Conservation (phyloP, 1,140 invertebrate genomes). For the Papilio machaon region DNA sequence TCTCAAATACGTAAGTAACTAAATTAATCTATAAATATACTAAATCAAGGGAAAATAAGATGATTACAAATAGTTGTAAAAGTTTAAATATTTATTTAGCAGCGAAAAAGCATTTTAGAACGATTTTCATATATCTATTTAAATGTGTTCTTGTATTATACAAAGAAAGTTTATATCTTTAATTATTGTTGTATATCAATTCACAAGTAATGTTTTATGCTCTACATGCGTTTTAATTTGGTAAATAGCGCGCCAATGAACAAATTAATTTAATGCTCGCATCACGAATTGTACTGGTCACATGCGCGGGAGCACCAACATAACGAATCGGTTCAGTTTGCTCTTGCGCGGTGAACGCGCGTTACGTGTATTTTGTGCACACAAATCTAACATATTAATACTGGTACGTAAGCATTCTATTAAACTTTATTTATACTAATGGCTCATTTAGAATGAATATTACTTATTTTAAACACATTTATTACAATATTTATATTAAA, state of each 20-base stretch:
- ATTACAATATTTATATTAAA: not conserved
- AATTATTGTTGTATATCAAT: not conserved
- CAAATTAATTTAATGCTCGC: conserved; percentile 60
- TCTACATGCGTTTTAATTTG: conserved; percentile 28
- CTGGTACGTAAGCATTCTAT: conserved; percentile 59
- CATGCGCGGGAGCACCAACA: conserved; percentile 75
- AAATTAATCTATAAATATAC: not conserved
- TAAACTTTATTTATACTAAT: conserved; percentile 42
- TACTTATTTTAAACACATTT: not conserved
- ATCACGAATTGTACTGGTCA: conserved; percentile 72
- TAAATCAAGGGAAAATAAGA: not conserved
- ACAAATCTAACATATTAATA: conserved; percentile 50
- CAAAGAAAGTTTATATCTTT: not conserved
- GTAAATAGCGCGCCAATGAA: conserved; percentile 41
- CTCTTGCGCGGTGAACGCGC: conserved; percentile 67
- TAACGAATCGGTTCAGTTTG: conserved; percentile 60
- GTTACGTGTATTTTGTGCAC: conserved; percentile 58
- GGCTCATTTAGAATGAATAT: conserved; percentile 11
- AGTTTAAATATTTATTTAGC: not conserved
- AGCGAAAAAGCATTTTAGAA: not conserved
- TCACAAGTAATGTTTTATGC: not conserved
- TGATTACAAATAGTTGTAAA: not conserved
- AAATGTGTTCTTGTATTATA: not conserved
- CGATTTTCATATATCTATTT: not conserved
- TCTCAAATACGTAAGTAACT: conserved; percentile 25